Percentiles rank a stretch among this genome's conserved stretches.
These are phyloP conservation scores for Polydrusus pterygomalis DNA, from an alignment of 2,888 invertebrate species.

Conservation along the genomic window DNA sequence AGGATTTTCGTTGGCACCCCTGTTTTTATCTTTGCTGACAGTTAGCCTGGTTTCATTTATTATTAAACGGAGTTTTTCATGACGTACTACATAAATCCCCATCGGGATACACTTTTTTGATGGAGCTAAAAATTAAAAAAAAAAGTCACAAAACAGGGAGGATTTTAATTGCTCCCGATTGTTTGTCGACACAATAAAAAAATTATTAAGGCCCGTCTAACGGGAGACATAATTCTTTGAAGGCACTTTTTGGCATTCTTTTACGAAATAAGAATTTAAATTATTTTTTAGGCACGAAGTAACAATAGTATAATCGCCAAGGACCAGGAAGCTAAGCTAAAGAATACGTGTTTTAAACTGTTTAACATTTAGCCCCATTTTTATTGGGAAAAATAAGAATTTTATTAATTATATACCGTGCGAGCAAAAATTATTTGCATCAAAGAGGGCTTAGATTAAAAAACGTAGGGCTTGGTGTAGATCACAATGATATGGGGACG, in stretches of 20 bases:
- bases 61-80: constrained; percentile 52
- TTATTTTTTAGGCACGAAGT: background rate
- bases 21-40: constrained; percentile 54
- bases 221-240: background rate
- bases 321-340: no score
- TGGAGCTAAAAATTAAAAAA: constrained; percentile 27
- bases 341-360: no score
- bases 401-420: no score
- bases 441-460: no score
- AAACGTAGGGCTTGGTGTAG: no score
- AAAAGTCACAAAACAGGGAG: constrained; percentile 14
- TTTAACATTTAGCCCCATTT: no score
- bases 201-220: constrained; percentile 13
- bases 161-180: constrained; percentile 11
- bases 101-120: constrained; percentile 44
- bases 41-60: constrained; percentile 54
- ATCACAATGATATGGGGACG: no score
- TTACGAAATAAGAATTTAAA: background rate
- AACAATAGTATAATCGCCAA: no score
- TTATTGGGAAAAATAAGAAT: no score
- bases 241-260: background rate
- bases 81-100: constrained; percentile 44
- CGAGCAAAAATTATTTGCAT: no score
- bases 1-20: constrained; percentile 52
- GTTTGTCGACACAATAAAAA: background rate